Evolutionary conservation across 2,888 invertebrate genomes (phyloP), one percentile per base, ranked within the genome.

Genomic region (Drosophila barbarae): DNA sequence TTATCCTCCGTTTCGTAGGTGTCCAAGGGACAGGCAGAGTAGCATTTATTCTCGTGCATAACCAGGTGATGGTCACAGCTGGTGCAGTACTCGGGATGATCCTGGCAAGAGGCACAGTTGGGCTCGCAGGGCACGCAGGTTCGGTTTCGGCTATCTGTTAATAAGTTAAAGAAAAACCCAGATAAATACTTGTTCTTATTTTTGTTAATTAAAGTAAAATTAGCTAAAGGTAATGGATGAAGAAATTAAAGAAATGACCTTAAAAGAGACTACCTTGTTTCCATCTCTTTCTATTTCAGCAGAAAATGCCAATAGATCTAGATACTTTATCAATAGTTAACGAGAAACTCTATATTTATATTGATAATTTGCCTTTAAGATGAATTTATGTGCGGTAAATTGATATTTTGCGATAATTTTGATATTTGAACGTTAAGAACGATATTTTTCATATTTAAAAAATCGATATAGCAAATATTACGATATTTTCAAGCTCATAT

Each of bases 31-130:
- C 97, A 97, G 0, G 95, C 93, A 7, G 96, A 94, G 77, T 95
- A 91, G 89, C 97, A 97, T 80, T 93, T 93, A 82, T 94, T 94
- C 72, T 94, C 93, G 87, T 94, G 93, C 84, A 96, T 92, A 51
- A 96, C 93, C 70, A 97, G 90, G 86, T 96, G 95, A 88, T 96
- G 96, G 83, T 96, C 96, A 88, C 97, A 97, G 74, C 95, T 95
- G 39, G 94, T 95, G 86, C 97, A 97, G 72, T 93, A 93, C 78
- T 95, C 94, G 5, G 95, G 94, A 71, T 94, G 92, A 76, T 95
- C 95, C 75, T 95, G 94, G 84, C 96, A 96, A 64, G 95, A 95
- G 28, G 94, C 94, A 86, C 97, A 96, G 87, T 96, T 95, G 9
- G 95, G 93, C 65, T 95, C 95, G 87, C 97, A 97, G 0, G 96